Base-by-base conservation (phyloP, 2,113 vertebrate genomes). In the Colistium nudipinnis region DNA sequence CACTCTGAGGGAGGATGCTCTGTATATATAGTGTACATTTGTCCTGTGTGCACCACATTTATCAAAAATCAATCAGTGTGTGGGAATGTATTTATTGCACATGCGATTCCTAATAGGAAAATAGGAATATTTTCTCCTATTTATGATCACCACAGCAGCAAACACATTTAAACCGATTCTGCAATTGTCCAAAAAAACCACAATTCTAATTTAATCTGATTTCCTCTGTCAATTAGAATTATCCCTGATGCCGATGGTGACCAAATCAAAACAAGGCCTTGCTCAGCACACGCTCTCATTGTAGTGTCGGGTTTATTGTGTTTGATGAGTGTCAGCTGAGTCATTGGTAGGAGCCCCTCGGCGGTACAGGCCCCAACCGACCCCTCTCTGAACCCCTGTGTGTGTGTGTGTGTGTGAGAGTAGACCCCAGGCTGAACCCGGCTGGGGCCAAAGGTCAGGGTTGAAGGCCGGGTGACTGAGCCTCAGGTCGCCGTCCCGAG, bases 391-490 rank as follows among this genome's bases (percentile, higher is more conserved):
- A 88, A 77, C 84, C 70, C 4, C 25, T 9, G 39, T 17, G 30
- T 25, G 51, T 51, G 56, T 20, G 27, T 48, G 45, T 53, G 49
- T 35, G 52, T 35, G 57, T 61, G 70, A 60, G 76, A 75, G 74
- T 11, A 2, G 48, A 80, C 84, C 87, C 33, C 35, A 3, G 56
- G 53, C 14, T 82, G 78, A 90, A 85, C 85, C 77, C 16, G 7
- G 35, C 56, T 19, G 19, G 38, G 71, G 78, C 84, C 71, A 77
- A 45, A 85, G 78, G 82, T 87, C 70, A 87, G 74, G 70, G 88
- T 87, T 91, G 85, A 91, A 91, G 85, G 78, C 76, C 64, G 48
- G 86, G 88, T 85, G n/a, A 6, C 45, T 30, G 31, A 71, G 54
- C 64, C 71, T 39, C 57, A 31, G 60, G 76, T 77, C 76, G 67